phyloP scores from a whole-genome alignment of 2,797 vertebrate species.

The Cyprinella venusta region DNA sequence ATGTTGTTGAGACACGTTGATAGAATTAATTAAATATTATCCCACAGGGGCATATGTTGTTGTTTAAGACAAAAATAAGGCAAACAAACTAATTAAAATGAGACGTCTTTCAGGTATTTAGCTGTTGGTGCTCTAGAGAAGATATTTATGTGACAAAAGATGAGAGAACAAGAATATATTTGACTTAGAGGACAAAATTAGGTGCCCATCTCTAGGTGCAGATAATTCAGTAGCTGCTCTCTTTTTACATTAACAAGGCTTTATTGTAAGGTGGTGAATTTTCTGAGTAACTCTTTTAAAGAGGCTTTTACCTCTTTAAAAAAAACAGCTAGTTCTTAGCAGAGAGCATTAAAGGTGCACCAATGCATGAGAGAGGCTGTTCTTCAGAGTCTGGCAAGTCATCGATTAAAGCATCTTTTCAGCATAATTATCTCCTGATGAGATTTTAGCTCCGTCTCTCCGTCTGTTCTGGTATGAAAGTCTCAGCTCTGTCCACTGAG shows the following conservation, averaged over 20 bases:
- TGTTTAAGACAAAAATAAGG: background rate
- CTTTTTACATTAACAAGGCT: slow-evolving; percentile 2
- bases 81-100: background rate
- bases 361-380: slow-evolving; percentile 1
- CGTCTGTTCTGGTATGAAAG: slow-evolving; percentile 3
- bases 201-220: background rate
- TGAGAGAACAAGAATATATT: slow-evolving; percentile 1
- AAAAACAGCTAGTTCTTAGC: background rate
- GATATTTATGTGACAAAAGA: background rate
- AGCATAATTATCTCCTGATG: slow-evolving; percentile 49
- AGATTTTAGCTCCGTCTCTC: background rate
- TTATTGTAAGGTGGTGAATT: slow-evolving; percentile 18
- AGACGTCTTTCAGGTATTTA: background rate
- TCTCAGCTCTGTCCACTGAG: background rate
- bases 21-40: slow-evolving; percentile 27
- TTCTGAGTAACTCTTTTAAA: background rate
- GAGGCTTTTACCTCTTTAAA: background rate
- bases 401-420: slow-evolving; percentile 35
- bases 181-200: background rate
- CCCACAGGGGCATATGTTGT: slow-evolving; percentile 8
- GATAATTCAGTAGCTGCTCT: background rate
- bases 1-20: slow-evolving; percentile 10
- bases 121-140: background rate
- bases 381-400: slow-evolving; percentile 20
- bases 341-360: slow-evolving; percentile 9